These are phyloP conservation scores for Microchrysa polita DNA, from an alignment of 2,888 invertebrate genomes.

Conservation along the genomic window DNA sequence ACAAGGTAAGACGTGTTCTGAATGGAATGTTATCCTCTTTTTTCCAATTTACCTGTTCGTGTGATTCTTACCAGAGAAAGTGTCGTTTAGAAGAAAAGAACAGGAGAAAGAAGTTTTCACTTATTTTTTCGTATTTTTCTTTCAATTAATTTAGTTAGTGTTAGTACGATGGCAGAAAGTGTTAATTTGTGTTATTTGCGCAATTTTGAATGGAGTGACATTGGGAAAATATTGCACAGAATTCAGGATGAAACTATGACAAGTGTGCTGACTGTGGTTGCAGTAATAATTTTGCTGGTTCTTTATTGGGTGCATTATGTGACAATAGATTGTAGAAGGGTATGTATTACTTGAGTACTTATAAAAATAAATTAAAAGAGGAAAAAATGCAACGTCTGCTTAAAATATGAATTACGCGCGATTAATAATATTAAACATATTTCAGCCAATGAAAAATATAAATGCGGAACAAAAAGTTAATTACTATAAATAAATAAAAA, in stretches of 20 bases:
- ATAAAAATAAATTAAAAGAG: no score
- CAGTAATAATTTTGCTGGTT: not conserved
- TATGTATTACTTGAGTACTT: constrained; percentile 50
- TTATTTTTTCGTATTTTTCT: not conserved
- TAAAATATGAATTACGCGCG: no score
- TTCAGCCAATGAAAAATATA: no score
- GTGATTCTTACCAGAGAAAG: constrained; percentile 7
- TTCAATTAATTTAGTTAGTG: constrained; percentile 7
- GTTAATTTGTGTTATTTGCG: constrained; percentile 10
- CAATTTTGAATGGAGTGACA: constrained; percentile 9
- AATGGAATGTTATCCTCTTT: constrained; percentile 8
- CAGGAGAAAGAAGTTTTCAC: not conserved
- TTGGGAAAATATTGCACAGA: not conserved
- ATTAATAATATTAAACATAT: no score
- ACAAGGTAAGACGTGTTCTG: constrained; percentile 33
- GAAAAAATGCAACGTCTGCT: no score
- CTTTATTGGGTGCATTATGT: constrained; percentile 57
- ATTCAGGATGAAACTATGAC: not conserved
- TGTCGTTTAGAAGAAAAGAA: not conserved
- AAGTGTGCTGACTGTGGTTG: not conserved
- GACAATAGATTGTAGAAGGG: constrained; percentile 56
- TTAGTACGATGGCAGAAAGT: constrained; percentile 2
- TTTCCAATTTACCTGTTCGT: not conserved
- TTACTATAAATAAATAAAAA: no score
- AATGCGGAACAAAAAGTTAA: no score